These are phyloP conservation scores for Ectemnius cavifrons DNA, from an alignment of 2,888 invertebrate species.

Conservation along the genomic window DNA sequence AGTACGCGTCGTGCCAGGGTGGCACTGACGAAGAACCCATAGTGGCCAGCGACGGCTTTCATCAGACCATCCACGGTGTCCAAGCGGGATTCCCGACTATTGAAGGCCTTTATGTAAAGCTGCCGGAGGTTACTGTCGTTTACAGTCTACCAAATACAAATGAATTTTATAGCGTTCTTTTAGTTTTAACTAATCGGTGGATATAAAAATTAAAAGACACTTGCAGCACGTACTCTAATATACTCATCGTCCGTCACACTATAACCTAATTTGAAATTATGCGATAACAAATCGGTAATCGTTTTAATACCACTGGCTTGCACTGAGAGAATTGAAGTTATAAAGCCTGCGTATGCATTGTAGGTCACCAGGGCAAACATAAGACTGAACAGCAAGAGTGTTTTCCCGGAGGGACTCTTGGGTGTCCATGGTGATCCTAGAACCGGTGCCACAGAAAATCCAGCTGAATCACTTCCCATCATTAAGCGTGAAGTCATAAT, in stretches of 20 bases:
- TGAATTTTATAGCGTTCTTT: neutral
- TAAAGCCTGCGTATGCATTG: conserved; percentile 84
- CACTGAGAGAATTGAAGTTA: conserved; percentile 83
- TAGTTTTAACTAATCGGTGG: too few species aligned
- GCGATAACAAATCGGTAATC: conserved; percentile 81
- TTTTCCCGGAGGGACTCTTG: conserved; percentile 80
- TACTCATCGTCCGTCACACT: conserved; percentile 83
- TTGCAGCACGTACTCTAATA: conserved; percentile 79
- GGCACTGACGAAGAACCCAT: conserved; percentile 83
- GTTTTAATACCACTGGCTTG: conserved; percentile 80
- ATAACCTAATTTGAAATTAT: conserved; percentile 82
- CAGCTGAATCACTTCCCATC: conserved; percentile 1
- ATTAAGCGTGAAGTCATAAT: conserved; percentile 3
- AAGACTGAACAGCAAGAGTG: conserved; percentile 81
- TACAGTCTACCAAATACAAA: conserved; percentile 77
- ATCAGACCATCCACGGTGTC: conserved; percentile 78
- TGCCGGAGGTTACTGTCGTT: conserved; percentile 79
- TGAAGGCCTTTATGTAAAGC: conserved; percentile 78
- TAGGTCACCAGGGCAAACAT: conserved; percentile 83
- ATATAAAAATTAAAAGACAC: neutral
- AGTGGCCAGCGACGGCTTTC: conserved; percentile 80
- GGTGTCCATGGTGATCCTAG: conserved; percentile 82
- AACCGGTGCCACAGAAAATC: neutral
- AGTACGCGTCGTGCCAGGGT: conserved; percentile 81
- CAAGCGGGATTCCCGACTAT: conserved; percentile 69